Conservation (phyloP, 2,888 invertebrate genomes). For the Chloromyia formosa region DNA sequence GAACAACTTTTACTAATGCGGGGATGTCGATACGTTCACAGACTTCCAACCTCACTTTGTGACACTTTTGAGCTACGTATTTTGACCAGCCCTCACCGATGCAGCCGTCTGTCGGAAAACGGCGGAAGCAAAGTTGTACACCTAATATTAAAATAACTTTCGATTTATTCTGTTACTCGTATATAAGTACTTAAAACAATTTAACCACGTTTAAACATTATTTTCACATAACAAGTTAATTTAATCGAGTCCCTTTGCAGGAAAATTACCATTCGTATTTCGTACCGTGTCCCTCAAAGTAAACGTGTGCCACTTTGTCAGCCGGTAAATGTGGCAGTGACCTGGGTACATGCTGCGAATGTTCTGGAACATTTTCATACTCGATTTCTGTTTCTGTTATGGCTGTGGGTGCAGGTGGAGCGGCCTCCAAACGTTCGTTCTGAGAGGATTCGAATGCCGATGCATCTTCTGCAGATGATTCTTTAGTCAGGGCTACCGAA, state of each 20-base stretch:
- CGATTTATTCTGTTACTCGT: too few species aligned
- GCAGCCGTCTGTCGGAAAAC: too few species aligned
- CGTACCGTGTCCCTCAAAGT: slow-evolving; percentile 30
- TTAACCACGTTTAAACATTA: too few species aligned
- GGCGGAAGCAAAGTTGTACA: too few species aligned
- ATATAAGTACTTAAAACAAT: too few species aligned
- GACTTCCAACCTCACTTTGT: too few species aligned
- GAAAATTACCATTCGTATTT: slow-evolving; percentile 13
- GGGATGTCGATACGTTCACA: too few species aligned
- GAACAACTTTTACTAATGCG: too few species aligned
- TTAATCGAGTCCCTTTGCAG: too few species aligned
- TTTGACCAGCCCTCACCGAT: too few species aligned
- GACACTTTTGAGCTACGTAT: too few species aligned
- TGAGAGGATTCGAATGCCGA: neutral
- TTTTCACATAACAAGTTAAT: too few species aligned
- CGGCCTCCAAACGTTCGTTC: neutral
- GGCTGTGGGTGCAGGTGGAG: slow-evolving; percentile 4
- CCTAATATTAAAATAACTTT: neutral
- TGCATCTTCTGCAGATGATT: neutral
- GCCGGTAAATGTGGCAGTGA: slow-evolving; percentile 1
- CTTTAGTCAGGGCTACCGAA: slow-evolving; percentile 1
- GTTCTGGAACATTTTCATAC: neutral
- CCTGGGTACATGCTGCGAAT: slow-evolving; percentile 2
- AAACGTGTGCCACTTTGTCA: slow-evolving; percentile 18
- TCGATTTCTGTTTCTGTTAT: neutral